phyloP scores from a whole-genome alignment of 2,888 invertebrate genomes.

The Polyommatus iphigenia region DNA sequence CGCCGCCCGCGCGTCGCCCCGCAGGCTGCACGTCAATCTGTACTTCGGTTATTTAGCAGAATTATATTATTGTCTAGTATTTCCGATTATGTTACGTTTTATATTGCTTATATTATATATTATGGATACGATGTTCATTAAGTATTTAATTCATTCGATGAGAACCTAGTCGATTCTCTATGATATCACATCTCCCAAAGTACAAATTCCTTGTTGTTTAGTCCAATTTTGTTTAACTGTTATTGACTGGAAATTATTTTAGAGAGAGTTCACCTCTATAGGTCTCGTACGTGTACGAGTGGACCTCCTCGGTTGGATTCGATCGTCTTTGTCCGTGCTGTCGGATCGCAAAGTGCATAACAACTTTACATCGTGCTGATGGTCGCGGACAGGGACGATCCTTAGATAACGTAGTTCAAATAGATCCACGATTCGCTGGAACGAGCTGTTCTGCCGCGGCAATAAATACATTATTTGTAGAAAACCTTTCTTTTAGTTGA shows the following conservation, averaged over 20 bases:
- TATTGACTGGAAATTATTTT: slow-evolving; percentile 78
- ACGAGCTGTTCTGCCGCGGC: slow-evolving; percentile 12
- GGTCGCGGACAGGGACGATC: slow-evolving; percentile 41
- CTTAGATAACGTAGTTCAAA: slow-evolving; percentile 49
- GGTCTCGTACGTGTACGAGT: slow-evolving; percentile 39
- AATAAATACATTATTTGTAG: slow-evolving; percentile 59
- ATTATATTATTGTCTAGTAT: slow-evolving; percentile 78
- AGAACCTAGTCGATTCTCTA: slow-evolving; percentile 81
- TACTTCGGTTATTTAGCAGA: slow-evolving; percentile 79
- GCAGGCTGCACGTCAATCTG: slow-evolving; percentile 57
- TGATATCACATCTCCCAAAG: slow-evolving; percentile 81
- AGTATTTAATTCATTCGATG: slow-evolving; percentile 80
- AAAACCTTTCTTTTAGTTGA: slow-evolving; percentile 69
- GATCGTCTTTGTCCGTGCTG: slow-evolving; percentile 43
- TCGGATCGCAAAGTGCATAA: slow-evolving; percentile 38
- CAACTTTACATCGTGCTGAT: slow-evolving; percentile 31
- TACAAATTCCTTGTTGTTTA: slow-evolving; percentile 82
- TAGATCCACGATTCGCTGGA: slow-evolving; percentile 54
- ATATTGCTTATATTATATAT: slow-evolving; percentile 80
- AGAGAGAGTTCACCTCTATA: slow-evolving; percentile 55
- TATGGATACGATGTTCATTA: slow-evolving; percentile 78
- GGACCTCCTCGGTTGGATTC: slow-evolving; percentile 40
- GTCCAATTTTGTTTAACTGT: slow-evolving; percentile 81
- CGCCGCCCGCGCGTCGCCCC: slow-evolving; percentile 45
- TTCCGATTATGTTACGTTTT: slow-evolving; percentile 80